Percentiles rank a stretch among this genome's conserved stretches.
Evolutionary conservation across 2,797 vertebrate genomes (phyloP).

Genomic region (Eulemur rubriventer): DNA sequence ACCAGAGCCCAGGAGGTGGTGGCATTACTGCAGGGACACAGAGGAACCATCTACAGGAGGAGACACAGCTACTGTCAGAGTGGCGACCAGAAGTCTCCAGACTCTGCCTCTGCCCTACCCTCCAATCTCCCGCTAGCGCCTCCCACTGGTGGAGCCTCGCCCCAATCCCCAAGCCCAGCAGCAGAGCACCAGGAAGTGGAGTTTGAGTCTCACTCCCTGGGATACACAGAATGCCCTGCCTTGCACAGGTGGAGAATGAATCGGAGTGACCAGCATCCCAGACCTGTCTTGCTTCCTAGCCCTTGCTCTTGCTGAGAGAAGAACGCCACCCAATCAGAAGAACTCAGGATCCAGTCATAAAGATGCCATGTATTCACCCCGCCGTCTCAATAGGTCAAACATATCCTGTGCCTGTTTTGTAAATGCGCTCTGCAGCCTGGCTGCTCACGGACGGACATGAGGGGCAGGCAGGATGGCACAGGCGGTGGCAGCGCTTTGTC

Average conservation of each 20-base stretch:
- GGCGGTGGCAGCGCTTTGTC: rapidly evolving
- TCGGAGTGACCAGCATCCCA: rapidly evolving
- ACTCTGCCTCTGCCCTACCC: background rate
- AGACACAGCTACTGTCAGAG: background rate
- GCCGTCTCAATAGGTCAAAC: too few species aligned
- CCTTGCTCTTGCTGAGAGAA: background rate
- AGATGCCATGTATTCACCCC: background rate
- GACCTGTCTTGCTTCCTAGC: background rate
- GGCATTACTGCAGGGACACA: background rate
- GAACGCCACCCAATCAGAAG: background rate
- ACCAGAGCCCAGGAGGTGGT: background rate
- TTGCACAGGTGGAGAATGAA: background rate
- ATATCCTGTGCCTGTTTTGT: background rate
- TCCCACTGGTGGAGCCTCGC: background rate
- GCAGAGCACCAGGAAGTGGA: rapidly evolving
- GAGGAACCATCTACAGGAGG: background rate
- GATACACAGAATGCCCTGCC: background rate
- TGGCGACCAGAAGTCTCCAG: background rate
- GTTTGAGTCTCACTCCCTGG: rapidly evolving
- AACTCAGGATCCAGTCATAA: background rate
- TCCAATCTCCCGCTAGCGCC: background rate
- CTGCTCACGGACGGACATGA: background rate
- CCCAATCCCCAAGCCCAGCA: rapidly evolving
- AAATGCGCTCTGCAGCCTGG: background rate
- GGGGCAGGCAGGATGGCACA: rapidly evolving